Percentiles rank a stretch among this genome's conserved stretches.
These are phyloP conservation scores for Oncorhynchus tshawytscha DNA, from an alignment of 2,113 vertebrate species.

Conservation along the genomic window DNA sequence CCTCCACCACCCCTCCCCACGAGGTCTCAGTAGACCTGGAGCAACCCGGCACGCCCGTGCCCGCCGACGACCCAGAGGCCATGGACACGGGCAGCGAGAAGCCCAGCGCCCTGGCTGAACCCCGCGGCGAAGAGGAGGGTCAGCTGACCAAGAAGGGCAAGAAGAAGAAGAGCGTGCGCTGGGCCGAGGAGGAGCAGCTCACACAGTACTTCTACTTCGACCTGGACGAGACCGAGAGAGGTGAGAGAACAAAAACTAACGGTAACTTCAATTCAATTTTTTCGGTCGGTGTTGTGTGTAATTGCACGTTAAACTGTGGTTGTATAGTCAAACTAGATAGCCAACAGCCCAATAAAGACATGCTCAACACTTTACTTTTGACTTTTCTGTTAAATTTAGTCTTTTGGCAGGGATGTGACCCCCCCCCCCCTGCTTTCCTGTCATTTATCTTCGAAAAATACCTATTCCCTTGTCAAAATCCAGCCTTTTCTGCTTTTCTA, in stretches of 20 bases:
- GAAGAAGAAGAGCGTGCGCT: constrained; percentile 91
- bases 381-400: too few relatives aligned
- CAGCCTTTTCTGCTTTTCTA: too few relatives aligned
- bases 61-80: constrained; percentile 82
- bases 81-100: constrained; percentile 82
- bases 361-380: too few relatives aligned
- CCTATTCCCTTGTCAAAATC: too few relatives aligned
- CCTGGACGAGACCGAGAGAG: constrained; percentile 91
- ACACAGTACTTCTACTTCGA: constrained; percentile 94
- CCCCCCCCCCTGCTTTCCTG: too few relatives aligned
- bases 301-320: neutral
- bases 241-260: constrained; percentile 57
- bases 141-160: constrained; percentile 83
- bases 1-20: constrained; percentile 46
- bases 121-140: constrained; percentile 74
- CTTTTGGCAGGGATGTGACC: too few relatives aligned
- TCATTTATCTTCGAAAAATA: too few relatives aligned
- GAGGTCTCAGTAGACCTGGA: constrained; percentile 81
- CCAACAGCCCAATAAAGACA: too few relatives aligned
- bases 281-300: too few relatives aligned
- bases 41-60: constrained; percentile 86
- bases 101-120: constrained; percentile 69
- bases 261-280: too few relatives aligned
- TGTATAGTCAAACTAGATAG: neutral
- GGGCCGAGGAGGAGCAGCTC: constrained; percentile 89